Percentiles rank a stretch among this genome's conserved stretches.
Conservation (phyloP, 1,140 invertebrate species). For the Conus ventricosus region DNA sequence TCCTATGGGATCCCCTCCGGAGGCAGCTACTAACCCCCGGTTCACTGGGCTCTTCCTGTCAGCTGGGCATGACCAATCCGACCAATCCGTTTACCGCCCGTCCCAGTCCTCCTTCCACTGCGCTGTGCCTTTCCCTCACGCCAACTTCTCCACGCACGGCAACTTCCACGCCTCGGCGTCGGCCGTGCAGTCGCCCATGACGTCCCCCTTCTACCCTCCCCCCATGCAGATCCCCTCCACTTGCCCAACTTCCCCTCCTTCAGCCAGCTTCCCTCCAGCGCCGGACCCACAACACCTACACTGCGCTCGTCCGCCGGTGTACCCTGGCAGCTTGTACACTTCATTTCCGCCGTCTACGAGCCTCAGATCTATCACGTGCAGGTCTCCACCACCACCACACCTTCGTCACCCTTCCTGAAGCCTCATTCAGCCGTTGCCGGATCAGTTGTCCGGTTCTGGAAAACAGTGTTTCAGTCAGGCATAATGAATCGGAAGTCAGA, state of each 20-base stretch:
- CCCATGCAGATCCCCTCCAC: not conserved
- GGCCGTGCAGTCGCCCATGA: not conserved
- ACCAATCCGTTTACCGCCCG: constrained; percentile 19
- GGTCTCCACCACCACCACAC: not conserved
- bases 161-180: not conserved
- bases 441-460: not conserved
- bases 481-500: not conserved
- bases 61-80: constrained; percentile 39
- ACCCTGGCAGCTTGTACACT: not conserved
- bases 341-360: not conserved
- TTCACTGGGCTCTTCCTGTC: constrained; percentile 40
- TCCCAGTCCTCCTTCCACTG: constrained; percentile 38
- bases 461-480: not conserved
- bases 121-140: constrained; percentile 35
- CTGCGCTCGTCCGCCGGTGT: not conserved
- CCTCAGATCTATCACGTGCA: not conserved
- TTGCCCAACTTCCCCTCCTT: not conserved
- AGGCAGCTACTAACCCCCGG: constrained; percentile 27
- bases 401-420: not conserved
- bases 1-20: constrained; percentile 39
- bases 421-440: not conserved
- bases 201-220: not conserved
- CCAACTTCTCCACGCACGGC: not conserved
- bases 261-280: not conserved
- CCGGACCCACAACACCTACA: not conserved